Evolutionary conservation across 2,113 vertebrate genomes (phyloP).

Genomic region (Chaetodon auriga): DNA sequence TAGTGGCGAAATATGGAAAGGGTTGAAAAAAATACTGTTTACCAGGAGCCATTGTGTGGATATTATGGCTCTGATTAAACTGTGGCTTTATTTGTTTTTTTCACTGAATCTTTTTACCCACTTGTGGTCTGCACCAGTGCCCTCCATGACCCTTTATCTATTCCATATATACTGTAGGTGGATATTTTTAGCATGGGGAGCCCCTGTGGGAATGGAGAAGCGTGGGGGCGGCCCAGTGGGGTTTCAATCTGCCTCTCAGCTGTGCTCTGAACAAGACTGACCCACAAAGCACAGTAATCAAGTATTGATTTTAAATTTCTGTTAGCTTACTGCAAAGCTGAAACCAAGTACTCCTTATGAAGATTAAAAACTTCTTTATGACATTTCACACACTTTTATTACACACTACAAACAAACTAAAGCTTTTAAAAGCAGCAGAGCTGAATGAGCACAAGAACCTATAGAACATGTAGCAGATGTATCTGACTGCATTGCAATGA

Average conservation of each 20-base stretch:
- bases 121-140: neutral
- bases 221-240: constrained; percentile 33
- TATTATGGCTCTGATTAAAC: neutral
- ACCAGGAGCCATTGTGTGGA: neutral
- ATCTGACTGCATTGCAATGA: neutral
- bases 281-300: constrained; percentile 1
- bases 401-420: neutral
- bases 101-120: neutral
- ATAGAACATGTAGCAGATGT: neutral
- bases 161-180: neutral
- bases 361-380: neutral
- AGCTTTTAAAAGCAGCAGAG: neutral
- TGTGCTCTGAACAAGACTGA: constrained; percentile 33
- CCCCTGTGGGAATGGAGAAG: neutral
- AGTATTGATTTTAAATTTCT: constrained; percentile 1
- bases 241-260: constrained; percentile 15
- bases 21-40: neutral
- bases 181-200: constrained; percentile 19
- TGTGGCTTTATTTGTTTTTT: neutral
- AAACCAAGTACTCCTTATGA: neutral
- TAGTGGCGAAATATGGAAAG: constrained; percentile 55
- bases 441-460: too few relatives aligned
- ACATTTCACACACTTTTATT: neutral
- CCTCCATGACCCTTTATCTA: neutral
- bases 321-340: neutral